These are phyloP conservation scores for Cirrhinus mrigala DNA, from an alignment of 2,797 vertebrate genomes.

Conservation along the genomic window DNA sequence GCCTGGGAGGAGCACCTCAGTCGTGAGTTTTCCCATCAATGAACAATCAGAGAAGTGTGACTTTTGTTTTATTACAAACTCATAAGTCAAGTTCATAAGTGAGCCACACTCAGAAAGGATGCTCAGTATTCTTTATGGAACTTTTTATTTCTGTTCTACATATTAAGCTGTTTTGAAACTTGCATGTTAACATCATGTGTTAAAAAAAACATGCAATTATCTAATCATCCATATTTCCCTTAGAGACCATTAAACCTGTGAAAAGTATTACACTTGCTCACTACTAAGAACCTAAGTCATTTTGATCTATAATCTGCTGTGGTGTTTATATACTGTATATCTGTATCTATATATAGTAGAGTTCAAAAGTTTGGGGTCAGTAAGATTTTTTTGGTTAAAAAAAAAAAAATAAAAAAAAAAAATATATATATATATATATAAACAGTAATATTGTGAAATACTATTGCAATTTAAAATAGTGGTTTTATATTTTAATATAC, in stretches of 20 bases:
- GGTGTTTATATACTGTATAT: too few species aligned
- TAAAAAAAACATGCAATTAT: constrained; percentile 9
- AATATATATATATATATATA: too few species aligned
- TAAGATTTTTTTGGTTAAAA: too few species aligned
- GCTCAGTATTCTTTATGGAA: background rate
- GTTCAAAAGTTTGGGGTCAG: too few species aligned
- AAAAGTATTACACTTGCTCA: constrained; percentile 23
- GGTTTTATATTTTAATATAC: too few species aligned
- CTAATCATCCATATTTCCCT: constrained; percentile 9
- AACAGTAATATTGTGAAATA: too few species aligned
- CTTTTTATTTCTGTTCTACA: background rate
- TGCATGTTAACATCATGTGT: background rate
- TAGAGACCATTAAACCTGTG: constrained; percentile 31
- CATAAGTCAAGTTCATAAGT: background rate
- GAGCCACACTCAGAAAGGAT: background rate
- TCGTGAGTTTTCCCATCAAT: constrained; percentile 85
- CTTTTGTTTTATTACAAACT: background rate
- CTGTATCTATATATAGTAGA: too few species aligned
- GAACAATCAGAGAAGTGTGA: constrained; percentile 4
- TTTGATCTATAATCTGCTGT: too few species aligned
- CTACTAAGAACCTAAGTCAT: background rate
- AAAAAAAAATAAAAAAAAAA: too few species aligned
- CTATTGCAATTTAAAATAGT: too few species aligned
- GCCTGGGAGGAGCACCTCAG: constrained; percentile 97
- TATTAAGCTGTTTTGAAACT: constrained; percentile 2